Evolutionary conservation across 2,797 vertebrate species (phyloP).

Genomic region (Anguilla obscura): DNA sequence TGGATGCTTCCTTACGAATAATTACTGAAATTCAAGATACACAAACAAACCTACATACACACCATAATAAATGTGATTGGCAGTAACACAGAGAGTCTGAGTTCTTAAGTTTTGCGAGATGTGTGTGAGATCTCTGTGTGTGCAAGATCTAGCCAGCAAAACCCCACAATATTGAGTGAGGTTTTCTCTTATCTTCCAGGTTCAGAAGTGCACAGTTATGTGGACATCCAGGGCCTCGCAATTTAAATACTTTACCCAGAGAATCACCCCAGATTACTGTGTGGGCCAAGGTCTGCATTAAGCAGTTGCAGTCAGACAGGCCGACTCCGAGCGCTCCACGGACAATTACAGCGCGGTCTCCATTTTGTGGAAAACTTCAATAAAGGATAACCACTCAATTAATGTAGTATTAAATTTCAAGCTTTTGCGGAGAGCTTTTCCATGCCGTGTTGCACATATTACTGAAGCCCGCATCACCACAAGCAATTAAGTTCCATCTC

Average conservation of each 20-base stretch:
- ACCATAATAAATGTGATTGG: neutral
- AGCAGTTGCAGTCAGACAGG: neutral
- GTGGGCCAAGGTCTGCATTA: neutral
- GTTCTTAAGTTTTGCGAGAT: neutral
- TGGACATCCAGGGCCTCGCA: neutral
- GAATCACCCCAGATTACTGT: constrained; percentile 1
- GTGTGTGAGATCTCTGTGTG: neutral
- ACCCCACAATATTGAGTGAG: neutral
- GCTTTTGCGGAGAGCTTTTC: neutral
- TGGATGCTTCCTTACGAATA: neutral
- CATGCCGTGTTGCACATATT: constrained; percentile 15
- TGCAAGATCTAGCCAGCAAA: neutral
- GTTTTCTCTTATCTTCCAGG: neutral
- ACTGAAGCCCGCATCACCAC: constrained; percentile 6
- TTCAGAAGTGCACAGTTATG: constrained; percentile 3
- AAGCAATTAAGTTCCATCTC: constrained; percentile 18
- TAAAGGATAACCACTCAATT: constrained; percentile 21
- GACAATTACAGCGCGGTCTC: constrained; percentile 12
- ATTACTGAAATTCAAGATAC: neutral
- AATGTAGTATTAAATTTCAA: constrained; percentile 22
- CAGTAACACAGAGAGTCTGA: neutral
- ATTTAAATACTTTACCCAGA: neutral
- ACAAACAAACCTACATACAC: neutral
- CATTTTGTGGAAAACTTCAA: constrained; percentile 16
- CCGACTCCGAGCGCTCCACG: neutral